Evolutionary conservation across 2,113 vertebrate genomes (phyloP), one percentile per base, ranked within the genome.

Genomic region (Mellivora capensis): DNA sequence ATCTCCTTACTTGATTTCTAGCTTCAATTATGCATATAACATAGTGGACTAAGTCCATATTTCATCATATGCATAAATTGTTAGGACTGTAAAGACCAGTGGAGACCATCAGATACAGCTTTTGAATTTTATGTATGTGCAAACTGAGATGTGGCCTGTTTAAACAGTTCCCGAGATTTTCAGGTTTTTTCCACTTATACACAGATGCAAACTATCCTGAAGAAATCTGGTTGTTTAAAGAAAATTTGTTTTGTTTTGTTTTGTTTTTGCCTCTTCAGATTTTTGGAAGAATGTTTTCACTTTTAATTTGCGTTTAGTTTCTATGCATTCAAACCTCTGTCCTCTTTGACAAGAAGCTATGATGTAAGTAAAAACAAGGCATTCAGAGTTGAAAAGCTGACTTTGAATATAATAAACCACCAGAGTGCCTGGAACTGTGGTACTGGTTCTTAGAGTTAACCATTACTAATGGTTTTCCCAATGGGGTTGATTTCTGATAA

Each of bases 221-320:
- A 37, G 21, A 90, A 90, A 92, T 94, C 20, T 81, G 59, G 37
- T 62, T 59, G 29, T 69, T 87, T 59, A 42, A 83, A 95, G 44
- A 76, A 20, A 14, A 4, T 3, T 12, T 27, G 37, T 82, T 31
- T 64, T 69, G 87, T 67, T 91, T 80, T 71, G 29, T 31, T 64
- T 79, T 69, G 18, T 62, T 31, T 64, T 79, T 69, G 18, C 23
- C 7, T 76, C 54, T 89, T 88, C 15, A 76, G 80, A 80, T 47
- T 91, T 97, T 86, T 86, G 14, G 59, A 93, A 97, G 25, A 89
- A 95, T 84, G 52, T 71, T 79, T 96, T 93, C 11, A 74, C 6
- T 91, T 95, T 97, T 52, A 81, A 92, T 93, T 83, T 96, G 47
- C 15, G 31, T 69, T 88, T 82, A 86, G 49, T 74, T 74, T 18